Evolutionary conservation across 2,888 invertebrate species (phyloP).

Genomic region (Scelioninae gen. 2): DNA sequence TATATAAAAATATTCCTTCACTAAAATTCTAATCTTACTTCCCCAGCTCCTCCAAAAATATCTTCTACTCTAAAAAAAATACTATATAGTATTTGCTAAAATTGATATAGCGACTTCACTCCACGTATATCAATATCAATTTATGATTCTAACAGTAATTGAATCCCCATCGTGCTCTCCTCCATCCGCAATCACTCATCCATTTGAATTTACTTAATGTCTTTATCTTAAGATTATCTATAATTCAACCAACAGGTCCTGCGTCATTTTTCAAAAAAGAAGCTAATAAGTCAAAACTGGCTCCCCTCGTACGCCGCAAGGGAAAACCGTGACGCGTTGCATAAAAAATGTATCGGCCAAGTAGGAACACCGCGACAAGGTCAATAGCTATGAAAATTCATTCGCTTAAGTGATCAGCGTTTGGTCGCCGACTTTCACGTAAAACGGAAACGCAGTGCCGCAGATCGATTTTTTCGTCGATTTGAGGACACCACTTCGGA

Average conservation of each 20-base stretch:
- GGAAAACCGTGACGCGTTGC: not conserved
- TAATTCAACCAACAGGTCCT: conserved; percentile 45
- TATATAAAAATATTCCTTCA: too few relatives aligned
- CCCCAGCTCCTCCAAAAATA: too few relatives aligned
- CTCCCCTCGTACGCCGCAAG: conserved; percentile 36
- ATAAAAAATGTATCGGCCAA: conserved; percentile 49
- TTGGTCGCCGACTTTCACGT: conserved; percentile 6
- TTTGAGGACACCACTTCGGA: conserved; percentile 8
- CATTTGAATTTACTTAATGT: conserved; percentile 50
- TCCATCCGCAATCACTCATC: conserved; percentile 30
- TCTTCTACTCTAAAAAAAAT: too few relatives aligned
- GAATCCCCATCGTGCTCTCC: conserved; percentile 34
- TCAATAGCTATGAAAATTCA: conserved; percentile 51
- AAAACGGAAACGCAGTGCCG: conserved; percentile 2
- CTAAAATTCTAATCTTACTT: too few relatives aligned
- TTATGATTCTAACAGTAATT: conserved; percentile 32
- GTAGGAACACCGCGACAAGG: conserved; percentile 43
- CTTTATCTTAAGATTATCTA: conserved; percentile 52
- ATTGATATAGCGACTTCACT: too few relatives aligned
- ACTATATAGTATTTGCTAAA: not conserved
- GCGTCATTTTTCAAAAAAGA: conserved; percentile 54
- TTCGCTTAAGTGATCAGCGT: conserved; percentile 36
- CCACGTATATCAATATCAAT: conserved; percentile 23
- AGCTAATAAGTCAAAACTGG: conserved; percentile 53
- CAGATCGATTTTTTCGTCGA: conserved; percentile 14